Evolutionary conservation across 2,113 vertebrate genomes (phyloP), one percentile per base, ranked within the genome.

Genomic region (Gambusia affinis): DNA sequence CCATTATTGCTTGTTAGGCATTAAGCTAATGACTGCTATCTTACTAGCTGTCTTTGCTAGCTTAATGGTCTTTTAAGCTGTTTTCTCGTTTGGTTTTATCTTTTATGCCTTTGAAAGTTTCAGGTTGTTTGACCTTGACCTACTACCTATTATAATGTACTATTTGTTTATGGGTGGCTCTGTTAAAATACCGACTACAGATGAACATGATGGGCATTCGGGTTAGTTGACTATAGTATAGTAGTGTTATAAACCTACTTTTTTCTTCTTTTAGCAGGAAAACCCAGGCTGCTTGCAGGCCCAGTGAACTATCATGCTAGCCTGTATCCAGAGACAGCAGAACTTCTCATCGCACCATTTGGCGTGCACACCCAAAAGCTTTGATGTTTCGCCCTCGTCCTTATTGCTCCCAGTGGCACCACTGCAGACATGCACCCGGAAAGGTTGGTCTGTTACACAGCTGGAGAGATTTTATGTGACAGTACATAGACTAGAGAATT

Each of bases 241-340:
- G 24, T n/a, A 57, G 24, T 6, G 24, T 57, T 57, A 24, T 57
- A n/a, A 74, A 33, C 10, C 1, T 4, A 0, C 4, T 61, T 67
- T 63, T 5, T 24, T 17, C 67, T 72, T 30, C 12, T 62, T 74
- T 51, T 11, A 85, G 83, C 92, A 95, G 93, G 91, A 90, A 82
- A 73, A 74, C 66, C 75, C 62, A 75, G 92, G 93, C 90, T 85
- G 80, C 86, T 75, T 62, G 72, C 85, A 85, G 88, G 88, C 88
- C 72, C 63, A 80, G 85, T 42, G 77, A 84, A 76, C 31, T 92
- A 96, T 94, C 96, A 99, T 99, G 97, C 94, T 98, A 95, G 97
- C 97, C 93, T 99, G 97, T 79, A 95, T 98, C 90, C 97, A 98
- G 94, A 95, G 97, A 91, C 95, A 95, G 85, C 97, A 97, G 94